These are phyloP conservation scores for Porites divaricata DNA, from an alignment of 92 coral and sea anemone genomes.

Conservation along the genomic window DNA sequence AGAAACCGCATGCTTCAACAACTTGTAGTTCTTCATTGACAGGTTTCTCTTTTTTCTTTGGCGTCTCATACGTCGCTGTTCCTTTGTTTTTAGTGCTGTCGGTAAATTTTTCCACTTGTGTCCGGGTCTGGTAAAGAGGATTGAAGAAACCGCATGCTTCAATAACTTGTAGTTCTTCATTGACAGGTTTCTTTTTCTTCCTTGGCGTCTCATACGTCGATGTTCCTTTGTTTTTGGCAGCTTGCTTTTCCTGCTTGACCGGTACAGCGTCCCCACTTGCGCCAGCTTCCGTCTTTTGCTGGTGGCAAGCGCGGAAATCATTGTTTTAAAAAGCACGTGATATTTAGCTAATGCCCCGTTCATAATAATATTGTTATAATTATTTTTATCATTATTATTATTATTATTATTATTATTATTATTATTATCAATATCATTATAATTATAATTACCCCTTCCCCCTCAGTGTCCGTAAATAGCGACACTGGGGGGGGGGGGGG, in stretches of 20 bases:
- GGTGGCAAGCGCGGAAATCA: background rate
- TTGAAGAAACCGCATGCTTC: constrained; percentile 40
- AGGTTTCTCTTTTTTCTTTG: constrained; percentile 29
- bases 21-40: constrained; percentile 11
- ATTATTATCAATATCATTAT: no score
- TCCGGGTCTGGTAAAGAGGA: constrained; percentile 41
- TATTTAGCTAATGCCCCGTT: no score
- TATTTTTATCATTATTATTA: no score
- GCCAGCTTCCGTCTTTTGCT: constrained; percentile 12
- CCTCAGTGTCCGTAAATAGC: no score
- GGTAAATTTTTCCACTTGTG: constrained; percentile 16
- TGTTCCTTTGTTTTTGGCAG: background rate
- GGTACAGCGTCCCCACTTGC: constrained; percentile 18
- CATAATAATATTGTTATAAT: no score
- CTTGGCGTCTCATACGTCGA: constrained; percentile 31
- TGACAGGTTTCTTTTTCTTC: constrained; percentile 22
- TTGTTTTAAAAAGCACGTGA: no score
- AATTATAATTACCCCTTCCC: no score
- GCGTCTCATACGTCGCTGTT: constrained; percentile 21
- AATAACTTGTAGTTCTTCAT: constrained; percentile 8
- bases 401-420: no score
- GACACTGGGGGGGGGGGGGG: no score
- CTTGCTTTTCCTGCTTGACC: background rate
- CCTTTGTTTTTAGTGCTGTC: constrained; percentile 19
- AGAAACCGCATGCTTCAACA: constrained; percentile 31